Conservation (phyloP, 2,797 vertebrate genomes). For the Bradypodion pumilum region DNA sequence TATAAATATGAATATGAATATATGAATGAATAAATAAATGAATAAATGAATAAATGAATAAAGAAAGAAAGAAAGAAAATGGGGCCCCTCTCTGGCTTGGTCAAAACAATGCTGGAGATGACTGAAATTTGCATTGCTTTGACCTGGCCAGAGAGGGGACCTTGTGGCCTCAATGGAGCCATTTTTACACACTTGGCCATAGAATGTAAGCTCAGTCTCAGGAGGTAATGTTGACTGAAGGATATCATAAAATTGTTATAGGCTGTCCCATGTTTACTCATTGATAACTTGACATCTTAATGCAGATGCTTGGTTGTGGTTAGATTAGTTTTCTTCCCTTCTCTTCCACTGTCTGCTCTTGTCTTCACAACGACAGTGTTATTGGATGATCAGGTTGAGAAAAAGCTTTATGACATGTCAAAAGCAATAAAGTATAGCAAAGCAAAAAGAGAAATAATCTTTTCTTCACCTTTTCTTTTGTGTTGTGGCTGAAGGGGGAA, state of each 20-base stretch:
- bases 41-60: too few species aligned
- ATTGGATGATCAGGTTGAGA: not conserved
- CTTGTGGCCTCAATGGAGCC: too few species aligned
- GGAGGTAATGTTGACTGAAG: not conserved
- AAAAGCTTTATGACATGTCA: not conserved
- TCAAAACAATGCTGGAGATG: too few species aligned
- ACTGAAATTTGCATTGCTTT: too few species aligned
- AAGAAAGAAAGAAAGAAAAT: too few species aligned
- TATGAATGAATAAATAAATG: too few species aligned
- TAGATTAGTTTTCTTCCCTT: not conserved
- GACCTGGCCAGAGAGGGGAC: too few species aligned
- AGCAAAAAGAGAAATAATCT: not conserved
- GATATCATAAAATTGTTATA: not conserved
- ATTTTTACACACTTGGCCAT: not conserved
- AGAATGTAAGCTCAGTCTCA: too few species aligned
- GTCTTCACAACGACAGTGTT: conserved; percentile 18
- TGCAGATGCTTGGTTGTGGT: not conserved
- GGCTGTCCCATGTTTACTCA: not conserved
- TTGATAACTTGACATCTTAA: not conserved
- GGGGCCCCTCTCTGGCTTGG: too few species aligned
- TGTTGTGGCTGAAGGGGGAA: conserved; percentile 4
- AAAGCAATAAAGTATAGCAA: not conserved
- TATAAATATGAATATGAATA: too few species aligned
- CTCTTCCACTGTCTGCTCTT: not conserved
- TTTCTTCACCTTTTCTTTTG: not conserved